phyloP scores from a whole-genome alignment of 30 jellyfish, hydroid and myxozoan species.

The Rhopilema esculentum region DNA sequence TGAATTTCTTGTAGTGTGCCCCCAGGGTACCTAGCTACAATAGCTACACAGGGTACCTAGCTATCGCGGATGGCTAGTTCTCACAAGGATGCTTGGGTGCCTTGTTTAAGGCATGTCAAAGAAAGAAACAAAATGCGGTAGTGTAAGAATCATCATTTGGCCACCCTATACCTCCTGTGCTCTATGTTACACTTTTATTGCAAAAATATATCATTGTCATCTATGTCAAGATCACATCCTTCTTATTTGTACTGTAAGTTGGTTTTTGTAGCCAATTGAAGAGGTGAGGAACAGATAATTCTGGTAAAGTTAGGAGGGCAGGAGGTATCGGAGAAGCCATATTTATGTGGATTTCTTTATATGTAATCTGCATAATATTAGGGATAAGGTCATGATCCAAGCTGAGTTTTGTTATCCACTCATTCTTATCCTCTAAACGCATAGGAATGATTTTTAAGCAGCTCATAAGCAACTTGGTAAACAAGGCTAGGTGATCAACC shows the following conservation, averaged over 20 bases:
- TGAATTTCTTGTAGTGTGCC: conserved; percentile 71
- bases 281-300: not conserved
- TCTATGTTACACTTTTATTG: conserved; percentile 3
- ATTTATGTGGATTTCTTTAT: conserved; percentile 43
- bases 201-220: not conserved
- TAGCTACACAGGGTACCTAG: conserved; percentile 70
- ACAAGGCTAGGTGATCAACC: not conserved
- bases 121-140: conserved; percentile 75
- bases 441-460: not conserved
- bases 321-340: conserved; percentile 85
- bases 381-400: not conserved
- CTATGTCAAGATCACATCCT: not conserved
- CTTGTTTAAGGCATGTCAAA: conserved; percentile 64
- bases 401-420: not conserved
- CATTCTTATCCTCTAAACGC: not conserved
- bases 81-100: conserved; percentile 62
- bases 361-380: conserved; percentile 34
- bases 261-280: not conserved
- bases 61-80: conserved; percentile 79
- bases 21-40: conserved; percentile 68
- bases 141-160: conserved; percentile 65
- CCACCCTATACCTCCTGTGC: conserved; percentile 89
- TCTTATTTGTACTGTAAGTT: not conserved
- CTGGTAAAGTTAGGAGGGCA: conserved; percentile 59
- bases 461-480: not conserved